Percentiles rank a stretch among this genome's conserved stretches.
These are phyloP conservation scores for Equus quagga DNA, from an alignment of 2,113 vertebrate genomes.

Conservation along the genomic window DNA sequence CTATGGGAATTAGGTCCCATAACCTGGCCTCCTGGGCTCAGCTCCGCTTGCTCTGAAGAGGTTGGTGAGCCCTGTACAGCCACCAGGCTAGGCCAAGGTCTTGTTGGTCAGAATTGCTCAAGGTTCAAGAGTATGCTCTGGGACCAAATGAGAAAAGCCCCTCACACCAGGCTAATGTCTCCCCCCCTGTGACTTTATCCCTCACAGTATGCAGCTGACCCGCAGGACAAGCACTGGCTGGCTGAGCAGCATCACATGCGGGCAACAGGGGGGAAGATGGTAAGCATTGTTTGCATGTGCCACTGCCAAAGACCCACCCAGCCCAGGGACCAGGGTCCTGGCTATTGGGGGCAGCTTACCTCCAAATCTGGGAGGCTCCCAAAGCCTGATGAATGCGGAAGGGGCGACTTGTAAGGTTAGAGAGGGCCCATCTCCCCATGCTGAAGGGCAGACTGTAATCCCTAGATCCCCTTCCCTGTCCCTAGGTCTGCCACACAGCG, in stretches of 20 bases:
- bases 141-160: neutral
- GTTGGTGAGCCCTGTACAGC: neutral
- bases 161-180: neutral
- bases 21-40: neutral
- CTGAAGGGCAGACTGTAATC: neutral
- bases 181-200: conserved; percentile 54
- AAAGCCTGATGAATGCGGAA: neutral
- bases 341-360: neutral
- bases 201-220: conserved; percentile 96
- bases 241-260: conserved; percentile 98
- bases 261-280: conserved; percentile 99
- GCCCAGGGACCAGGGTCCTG: neutral
- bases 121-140: neutral
- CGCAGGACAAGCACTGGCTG: conserved; percentile 99
- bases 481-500: neutral
- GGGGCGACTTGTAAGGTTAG: neutral
- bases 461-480: neutral
- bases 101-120: neutral
- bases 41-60: neutral
- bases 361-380: neutral
- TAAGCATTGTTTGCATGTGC: conserved; percentile 81
- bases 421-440: neutral
- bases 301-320: neutral
- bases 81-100: neutral
- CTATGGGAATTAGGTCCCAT: neutral